phyloP scores from a whole-genome alignment of 2,888 invertebrate species.

The Scelioninae gen. 1 region DNA sequence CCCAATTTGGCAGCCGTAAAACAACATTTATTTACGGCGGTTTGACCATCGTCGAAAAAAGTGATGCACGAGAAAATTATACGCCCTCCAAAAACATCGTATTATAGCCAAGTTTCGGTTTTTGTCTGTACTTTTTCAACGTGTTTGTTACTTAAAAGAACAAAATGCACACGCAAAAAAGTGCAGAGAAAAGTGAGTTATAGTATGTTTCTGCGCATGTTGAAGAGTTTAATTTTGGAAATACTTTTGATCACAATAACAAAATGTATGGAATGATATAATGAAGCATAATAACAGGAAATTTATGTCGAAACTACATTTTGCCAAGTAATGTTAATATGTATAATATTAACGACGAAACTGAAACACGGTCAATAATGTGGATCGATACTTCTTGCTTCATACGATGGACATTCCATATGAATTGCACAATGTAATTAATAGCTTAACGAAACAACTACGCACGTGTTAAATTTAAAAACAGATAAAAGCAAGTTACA shows the following conservation, averaged over 20 bases:
- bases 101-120: slow-evolving; percentile 72
- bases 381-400: neutral
- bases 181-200: no score
- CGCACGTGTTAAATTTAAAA: slow-evolving; percentile 32
- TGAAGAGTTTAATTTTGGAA: slow-evolving; percentile 5
- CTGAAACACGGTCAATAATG: slow-evolving; percentile 42
- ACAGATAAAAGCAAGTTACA: slow-evolving; percentile 45
- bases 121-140: slow-evolving; percentile 58
- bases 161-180: neutral
- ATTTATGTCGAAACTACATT: slow-evolving; percentile 37
- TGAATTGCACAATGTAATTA: slow-evolving; percentile 67
- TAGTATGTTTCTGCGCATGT: no score
- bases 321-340: slow-evolving; percentile 48
- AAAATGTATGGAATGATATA: slow-evolving; percentile 31
- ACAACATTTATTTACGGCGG: slow-evolving; percentile 84
- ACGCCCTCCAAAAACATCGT: slow-evolving; percentile 76
- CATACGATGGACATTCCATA: slow-evolving; percentile 50
- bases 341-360: slow-evolving; percentile 42
- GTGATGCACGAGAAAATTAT: slow-evolving; percentile 79
- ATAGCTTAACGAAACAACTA: slow-evolving; percentile 51
- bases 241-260: slow-evolving; percentile 18
- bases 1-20: slow-evolving; percentile 84
- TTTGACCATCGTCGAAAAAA: slow-evolving; percentile 79
- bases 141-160: slow-evolving; percentile 3
- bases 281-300: slow-evolving; percentile 23